Conservation (phyloP, 1,140 invertebrate genomes). For the Drosophila miranda region DNA sequence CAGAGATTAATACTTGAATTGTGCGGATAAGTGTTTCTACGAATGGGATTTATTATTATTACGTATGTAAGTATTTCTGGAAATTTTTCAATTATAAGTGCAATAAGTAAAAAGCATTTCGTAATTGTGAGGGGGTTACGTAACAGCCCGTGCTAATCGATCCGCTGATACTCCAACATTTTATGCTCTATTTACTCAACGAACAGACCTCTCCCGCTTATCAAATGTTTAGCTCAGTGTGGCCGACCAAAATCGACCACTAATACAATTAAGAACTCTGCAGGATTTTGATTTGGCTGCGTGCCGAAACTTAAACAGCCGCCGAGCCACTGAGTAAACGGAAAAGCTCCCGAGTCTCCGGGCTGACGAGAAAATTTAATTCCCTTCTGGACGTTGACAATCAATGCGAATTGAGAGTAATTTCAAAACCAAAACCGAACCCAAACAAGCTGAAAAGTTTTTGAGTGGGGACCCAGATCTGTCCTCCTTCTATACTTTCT, state of each 20-base stretch:
- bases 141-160: too few relatives aligned
- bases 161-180: too few relatives aligned
- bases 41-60: too few relatives aligned
- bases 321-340: background rate
- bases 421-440: constrained; percentile 63
- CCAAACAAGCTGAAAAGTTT: constrained; percentile 74
- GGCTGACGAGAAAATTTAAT: constrained; percentile 54
- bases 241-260: constrained; percentile 29
- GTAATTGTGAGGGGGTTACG: too few relatives aligned
- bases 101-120: too few relatives aligned
- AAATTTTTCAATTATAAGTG: too few relatives aligned
- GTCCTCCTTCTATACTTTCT: background rate
- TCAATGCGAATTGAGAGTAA: constrained; percentile 48
- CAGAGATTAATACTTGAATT: too few relatives aligned
- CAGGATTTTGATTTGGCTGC: constrained; percentile 43
- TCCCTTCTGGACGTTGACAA: constrained; percentile 67
- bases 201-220: background rate
- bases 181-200: background rate
- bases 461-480: background rate
- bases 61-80: too few relatives aligned
- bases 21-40: too few relatives aligned
- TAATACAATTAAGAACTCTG: constrained; percentile 51
- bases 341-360: constrained; percentile 5
- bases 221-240: constrained; percentile 21
- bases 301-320: constrained; percentile 52